Conservation (phyloP, 2,888 invertebrate species). For the Alsophila aescularia region DNA sequence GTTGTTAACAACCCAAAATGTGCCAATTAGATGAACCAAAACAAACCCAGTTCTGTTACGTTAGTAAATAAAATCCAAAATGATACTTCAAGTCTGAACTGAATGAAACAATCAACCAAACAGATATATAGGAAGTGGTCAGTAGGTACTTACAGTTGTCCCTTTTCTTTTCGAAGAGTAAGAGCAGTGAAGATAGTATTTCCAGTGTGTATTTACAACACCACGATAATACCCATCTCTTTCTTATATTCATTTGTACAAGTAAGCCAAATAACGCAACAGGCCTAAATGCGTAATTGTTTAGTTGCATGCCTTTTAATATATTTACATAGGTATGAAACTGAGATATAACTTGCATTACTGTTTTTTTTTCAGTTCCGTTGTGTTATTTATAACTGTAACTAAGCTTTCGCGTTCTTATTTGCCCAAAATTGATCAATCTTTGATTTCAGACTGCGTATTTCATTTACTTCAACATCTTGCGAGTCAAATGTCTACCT, state of each 20-base stretch:
- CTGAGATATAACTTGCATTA: not conserved
- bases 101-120: not conserved
- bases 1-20: slow-evolving; percentile 32
- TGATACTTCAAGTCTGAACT: slow-evolving; percentile 18
- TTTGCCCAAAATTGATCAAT: no score
- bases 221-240: slow-evolving; percentile 3
- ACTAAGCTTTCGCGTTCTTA: no score
- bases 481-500: no score
- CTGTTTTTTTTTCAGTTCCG: not conserved
- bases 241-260: slow-evolving; percentile 5
- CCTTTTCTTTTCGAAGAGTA: slow-evolving; percentile 15
- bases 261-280: no score
- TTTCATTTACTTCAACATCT: no score
- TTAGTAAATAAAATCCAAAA: slow-evolving; percentile 28
- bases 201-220: slow-evolving; percentile 24
- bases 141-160: slow-evolving; percentile 28
- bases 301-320: not conserved
- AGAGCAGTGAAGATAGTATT: slow-evolving; percentile 15
- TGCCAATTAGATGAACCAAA: slow-evolving; percentile 31
- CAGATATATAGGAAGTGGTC: slow-evolving; percentile 6
- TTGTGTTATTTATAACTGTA: not conserved
- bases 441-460: no score
- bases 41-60: slow-evolving; percentile 18
- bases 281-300: not conserved
- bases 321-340: not conserved